A percentile compares a stretch with the other conserved stretches of the same genome.
Conservation (phyloP, 2,113 vertebrate genomes). For the Triplophysa siluroides region DNA sequence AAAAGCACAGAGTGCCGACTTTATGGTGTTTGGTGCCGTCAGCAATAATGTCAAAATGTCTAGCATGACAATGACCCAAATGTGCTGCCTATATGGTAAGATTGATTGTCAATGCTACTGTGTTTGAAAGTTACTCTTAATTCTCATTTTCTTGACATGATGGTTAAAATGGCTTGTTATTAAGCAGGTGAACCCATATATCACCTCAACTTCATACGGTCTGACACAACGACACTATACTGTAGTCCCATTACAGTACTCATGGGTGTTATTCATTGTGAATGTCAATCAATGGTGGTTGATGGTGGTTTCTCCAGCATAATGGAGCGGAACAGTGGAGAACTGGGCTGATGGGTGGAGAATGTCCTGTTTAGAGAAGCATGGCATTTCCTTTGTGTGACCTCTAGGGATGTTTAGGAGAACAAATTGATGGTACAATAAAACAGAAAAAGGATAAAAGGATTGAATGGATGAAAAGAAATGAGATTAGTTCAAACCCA, state of each 20-base stretch:
- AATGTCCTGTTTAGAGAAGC: conserved; percentile 63
- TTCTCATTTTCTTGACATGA: not conserved
- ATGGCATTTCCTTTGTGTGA: conserved; percentile 55
- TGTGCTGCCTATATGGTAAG: not conserved
- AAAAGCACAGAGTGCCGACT: not conserved
- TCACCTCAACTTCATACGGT: not conserved
- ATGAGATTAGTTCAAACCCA: conserved; percentile 1
- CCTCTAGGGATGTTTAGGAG: conserved; percentile 44
- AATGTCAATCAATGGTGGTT: not conserved
- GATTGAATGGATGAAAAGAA: conserved; percentile 26
- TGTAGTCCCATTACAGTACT: not conserved
- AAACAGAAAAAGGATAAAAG: conserved; percentile 12
- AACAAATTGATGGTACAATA: conserved; percentile 45
- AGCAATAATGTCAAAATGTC: conserved; percentile 16
- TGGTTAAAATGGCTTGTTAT: not conserved
- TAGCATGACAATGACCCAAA: conserved; percentile 28
- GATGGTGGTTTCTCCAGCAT: not conserved
- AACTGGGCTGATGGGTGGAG: conserved; percentile 47
- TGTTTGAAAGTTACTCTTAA: not conserved
- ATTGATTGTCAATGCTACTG: not conserved
- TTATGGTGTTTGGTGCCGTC: not conserved
- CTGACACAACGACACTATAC: not conserved
- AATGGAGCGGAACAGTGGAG: not conserved
- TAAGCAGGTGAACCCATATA: not conserved
- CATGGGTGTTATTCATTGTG: not conserved